A percentile compares a stretch with the other conserved stretches of the same genome.
Evolutionary conservation across 2,113 vertebrate genomes (phyloP).

Genomic region (Rhinopomastus cyanomelas): DNA sequence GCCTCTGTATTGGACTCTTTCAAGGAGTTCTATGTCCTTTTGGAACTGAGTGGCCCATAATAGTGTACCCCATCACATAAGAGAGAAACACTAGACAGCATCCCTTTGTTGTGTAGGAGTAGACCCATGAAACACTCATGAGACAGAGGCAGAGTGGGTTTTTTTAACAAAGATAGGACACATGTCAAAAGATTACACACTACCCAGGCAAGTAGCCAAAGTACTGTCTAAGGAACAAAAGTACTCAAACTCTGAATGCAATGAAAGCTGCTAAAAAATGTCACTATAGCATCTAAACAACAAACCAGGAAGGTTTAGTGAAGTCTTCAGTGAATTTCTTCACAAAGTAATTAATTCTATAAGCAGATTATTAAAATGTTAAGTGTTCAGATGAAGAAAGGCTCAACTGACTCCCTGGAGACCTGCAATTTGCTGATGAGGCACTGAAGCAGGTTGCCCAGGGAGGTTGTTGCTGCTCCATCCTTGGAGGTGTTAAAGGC

Average conservation of each 20-base stretch:
- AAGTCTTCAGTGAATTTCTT: not conserved
- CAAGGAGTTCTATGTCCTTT: no score
- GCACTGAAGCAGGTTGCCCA: no score
- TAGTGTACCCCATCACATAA: not conserved
- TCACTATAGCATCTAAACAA: not conserved
- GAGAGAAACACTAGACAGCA: not conserved
- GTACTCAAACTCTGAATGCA: not conserved
- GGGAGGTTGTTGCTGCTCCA: no score
- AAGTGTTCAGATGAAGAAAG: not conserved
- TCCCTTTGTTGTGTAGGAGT: not conserved
- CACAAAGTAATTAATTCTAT: not conserved
- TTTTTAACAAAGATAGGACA: not conserved
- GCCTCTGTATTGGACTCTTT: no score
- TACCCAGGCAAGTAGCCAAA: not conserved
- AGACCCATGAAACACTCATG: not conserved
- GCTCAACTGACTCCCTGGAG: not conserved
- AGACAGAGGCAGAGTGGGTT: not conserved
- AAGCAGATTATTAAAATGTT: not conserved
- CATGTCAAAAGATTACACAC: not conserved
- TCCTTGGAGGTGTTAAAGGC: no score
- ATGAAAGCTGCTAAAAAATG: not conserved
- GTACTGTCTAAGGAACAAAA: not conserved
- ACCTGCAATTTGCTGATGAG: no score
- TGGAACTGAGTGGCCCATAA: no score
- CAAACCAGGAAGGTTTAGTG: not conserved